phyloP scores from a whole-genome alignment of 2,888 invertebrate species.

The Sarcophaga subvicina region DNA sequence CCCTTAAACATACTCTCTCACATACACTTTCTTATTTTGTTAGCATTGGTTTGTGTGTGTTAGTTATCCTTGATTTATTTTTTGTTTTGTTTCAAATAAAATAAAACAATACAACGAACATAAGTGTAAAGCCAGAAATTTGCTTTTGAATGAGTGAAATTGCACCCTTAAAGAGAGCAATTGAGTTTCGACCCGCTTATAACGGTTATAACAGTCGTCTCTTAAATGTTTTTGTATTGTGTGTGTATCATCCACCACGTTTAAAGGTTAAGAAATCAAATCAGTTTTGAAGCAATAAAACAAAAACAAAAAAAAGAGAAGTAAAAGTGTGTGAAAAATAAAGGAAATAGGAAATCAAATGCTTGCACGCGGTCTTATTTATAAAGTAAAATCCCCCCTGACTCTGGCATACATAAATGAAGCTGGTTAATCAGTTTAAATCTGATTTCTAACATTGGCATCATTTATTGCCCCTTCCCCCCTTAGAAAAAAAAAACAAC shows the following conservation, averaged over 20 bases:
- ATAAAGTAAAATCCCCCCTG: conserved; percentile 34
- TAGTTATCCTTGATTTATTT: background rate
- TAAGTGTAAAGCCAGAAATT: conserved; percentile 60
- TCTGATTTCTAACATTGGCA: conserved; percentile 61
- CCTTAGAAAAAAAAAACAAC: conserved; percentile 9
- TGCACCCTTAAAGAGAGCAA: conserved; percentile 41
- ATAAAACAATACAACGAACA: conserved; percentile 5
- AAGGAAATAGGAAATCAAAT: conserved; percentile 70
- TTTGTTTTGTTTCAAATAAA: background rate
- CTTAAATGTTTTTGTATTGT: background rate
- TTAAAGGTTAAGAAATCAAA: background rate
- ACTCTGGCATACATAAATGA: conserved; percentile 29
- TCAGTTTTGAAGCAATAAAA: too few relatives aligned
- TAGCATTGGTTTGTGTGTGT: too few relatives aligned
- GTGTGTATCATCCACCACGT: background rate
- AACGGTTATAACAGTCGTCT: background rate
- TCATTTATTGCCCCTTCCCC: conserved; percentile 63
- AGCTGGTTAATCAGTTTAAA: conserved; percentile 67
- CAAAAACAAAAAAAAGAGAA: background rate
- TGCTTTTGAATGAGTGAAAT: conserved; percentile 28
- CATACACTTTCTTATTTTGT: background rate
- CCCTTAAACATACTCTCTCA: conserved; percentile 57
- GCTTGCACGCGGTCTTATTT: conserved; percentile 65
- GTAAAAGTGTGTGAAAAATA: conserved; percentile 37
- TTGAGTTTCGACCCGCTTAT: background rate